These are phyloP conservation scores for Cyanoramphus novaezelandiae DNA, from an alignment of 2,113 vertebrate species.

Conservation along the genomic window DNA sequence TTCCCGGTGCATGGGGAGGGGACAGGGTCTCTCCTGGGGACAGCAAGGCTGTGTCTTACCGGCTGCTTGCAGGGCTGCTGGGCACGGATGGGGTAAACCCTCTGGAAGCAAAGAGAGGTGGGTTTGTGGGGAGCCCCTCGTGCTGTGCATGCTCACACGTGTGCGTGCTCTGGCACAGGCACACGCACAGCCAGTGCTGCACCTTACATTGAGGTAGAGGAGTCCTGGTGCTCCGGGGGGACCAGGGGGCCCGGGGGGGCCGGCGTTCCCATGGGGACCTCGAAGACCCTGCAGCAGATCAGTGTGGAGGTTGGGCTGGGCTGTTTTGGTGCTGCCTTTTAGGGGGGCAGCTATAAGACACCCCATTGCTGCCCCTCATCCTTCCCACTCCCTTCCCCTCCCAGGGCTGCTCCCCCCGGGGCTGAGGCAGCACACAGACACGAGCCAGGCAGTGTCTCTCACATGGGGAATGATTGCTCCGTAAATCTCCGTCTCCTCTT, in stretches of 20 bases:
- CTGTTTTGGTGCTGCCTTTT: not conserved
- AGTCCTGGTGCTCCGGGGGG: conserved; percentile 67
- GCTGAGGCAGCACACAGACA: rapidly evolving
- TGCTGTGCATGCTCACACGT: rapidly evolving
- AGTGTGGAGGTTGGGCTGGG: not conserved
- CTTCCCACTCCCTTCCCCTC: not conserved
- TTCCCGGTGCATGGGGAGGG: not conserved
- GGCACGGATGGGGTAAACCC: not conserved
- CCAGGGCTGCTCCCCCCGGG: not conserved
- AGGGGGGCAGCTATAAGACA: not conserved
- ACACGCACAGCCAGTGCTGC: not conserved
- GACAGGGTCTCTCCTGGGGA: not conserved
- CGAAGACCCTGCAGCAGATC: conserved; percentile 40
- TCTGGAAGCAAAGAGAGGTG: conserved; percentile 46
- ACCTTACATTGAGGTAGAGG: conserved; percentile 69
- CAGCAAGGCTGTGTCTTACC: not conserved
- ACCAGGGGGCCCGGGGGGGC: conserved; percentile 21
- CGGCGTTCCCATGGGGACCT: conserved; percentile 35
- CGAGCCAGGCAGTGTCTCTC: not conserved
- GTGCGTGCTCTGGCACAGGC: not conserved
- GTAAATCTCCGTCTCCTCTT: conserved; percentile 10
- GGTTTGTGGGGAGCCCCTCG: not conserved
- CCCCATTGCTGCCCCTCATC: not conserved
- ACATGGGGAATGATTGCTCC: conserved; percentile 46
- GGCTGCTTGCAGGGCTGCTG: conserved; percentile 56